phyloP scores from a whole-genome alignment of 2,113 vertebrate species.

The Clupea harengus region DNA sequence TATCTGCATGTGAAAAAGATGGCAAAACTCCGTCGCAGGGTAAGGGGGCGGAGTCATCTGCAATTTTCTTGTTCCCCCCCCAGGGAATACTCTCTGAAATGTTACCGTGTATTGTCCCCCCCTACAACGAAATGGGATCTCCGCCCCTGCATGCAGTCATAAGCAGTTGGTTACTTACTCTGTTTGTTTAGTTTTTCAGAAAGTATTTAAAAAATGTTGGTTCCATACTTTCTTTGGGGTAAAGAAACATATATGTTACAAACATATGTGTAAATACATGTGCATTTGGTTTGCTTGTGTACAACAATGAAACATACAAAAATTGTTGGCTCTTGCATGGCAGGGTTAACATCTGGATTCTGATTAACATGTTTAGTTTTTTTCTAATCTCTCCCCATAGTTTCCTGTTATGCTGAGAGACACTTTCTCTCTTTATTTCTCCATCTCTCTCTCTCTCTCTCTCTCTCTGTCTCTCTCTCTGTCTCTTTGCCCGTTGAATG shows the following conservation, averaged over 20 bases:
- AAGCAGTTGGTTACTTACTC: neutral
- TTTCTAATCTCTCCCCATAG: neutral
- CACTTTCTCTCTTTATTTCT: neutral
- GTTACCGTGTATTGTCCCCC: no score
- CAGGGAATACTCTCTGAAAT: no score
- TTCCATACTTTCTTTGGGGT: neutral
- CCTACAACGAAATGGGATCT: no score
- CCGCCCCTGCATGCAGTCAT: no score
- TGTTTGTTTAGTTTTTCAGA: neutral
- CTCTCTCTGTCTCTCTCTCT: neutral
- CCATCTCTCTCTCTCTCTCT: neutral
- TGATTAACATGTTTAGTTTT: neutral
- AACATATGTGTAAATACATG: neutral
- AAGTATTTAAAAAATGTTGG: neutral
- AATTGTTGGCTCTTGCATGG: neutral
- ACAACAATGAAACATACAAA: neutral
- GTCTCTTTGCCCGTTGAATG: neutral
- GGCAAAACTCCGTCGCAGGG: no score
- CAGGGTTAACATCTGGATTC: neutral
- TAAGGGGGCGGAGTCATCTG: no score
- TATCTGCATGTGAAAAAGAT: no score
- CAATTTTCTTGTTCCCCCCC: no score
- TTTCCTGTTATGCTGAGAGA: neutral
- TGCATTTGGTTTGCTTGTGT: neutral
- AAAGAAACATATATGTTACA: neutral